Evolutionary conservation across 2,888 invertebrate species (phyloP).

Genomic region (Agrilus biguttatus): DNA sequence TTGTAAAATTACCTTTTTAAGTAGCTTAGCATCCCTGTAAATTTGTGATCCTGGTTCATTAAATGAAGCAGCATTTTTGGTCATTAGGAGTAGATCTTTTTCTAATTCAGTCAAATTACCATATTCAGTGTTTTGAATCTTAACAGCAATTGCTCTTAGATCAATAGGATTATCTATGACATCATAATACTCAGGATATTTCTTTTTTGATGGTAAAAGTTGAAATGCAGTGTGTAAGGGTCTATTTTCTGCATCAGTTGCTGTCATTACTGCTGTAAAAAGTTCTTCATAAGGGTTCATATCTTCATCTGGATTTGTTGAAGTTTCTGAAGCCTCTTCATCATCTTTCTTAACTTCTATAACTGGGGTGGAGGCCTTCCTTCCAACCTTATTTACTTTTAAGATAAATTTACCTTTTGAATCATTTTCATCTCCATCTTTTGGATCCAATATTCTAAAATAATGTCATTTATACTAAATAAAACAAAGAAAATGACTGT

Average conservation of each 20-base stretch:
- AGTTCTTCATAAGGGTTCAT: constrained; percentile 72
- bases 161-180: constrained; percentile 92
- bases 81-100: constrained; percentile 78
- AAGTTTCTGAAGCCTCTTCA: constrained; percentile 56
- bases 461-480: constrained; percentile 9
- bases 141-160: constrained; percentile 80
- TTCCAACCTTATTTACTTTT: constrained; percentile 37
- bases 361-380: constrained; percentile 23
- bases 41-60: constrained; percentile 95
- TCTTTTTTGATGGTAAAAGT: constrained; percentile 78
- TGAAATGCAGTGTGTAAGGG: constrained; percentile 78
- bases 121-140: constrained; percentile 78
- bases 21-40: constrained; percentile 83
- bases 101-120: constrained; percentile 67
- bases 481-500: background rate
- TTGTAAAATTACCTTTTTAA: constrained; percentile 55
- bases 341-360: constrained; percentile 23
- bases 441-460: constrained; percentile 20
- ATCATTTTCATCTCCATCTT: constrained; percentile 34
- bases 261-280: constrained; percentile 77
- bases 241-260: constrained; percentile 69
- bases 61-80: constrained; percentile 87
- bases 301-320: constrained; percentile 61
- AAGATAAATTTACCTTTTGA: constrained; percentile 35
- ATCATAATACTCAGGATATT: constrained; percentile 91